Conservation (phyloP, 2,113 vertebrate species). For the Chloropsis cyanopogon region DNA sequence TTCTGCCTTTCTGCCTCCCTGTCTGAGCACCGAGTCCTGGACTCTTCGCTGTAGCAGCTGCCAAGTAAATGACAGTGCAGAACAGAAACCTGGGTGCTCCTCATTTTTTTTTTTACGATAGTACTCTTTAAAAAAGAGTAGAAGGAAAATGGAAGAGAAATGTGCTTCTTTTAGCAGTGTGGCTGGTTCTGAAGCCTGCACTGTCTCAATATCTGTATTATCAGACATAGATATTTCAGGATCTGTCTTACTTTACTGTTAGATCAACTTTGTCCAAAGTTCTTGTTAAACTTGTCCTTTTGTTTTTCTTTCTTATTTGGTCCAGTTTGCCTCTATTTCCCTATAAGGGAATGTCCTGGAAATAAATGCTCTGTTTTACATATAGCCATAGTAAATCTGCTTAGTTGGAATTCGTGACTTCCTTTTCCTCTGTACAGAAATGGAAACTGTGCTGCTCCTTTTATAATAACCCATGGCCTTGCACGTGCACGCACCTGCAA, state of each 20-base stretch:
- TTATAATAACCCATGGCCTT: not conserved
- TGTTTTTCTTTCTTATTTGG: not conserved
- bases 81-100: not conserved
- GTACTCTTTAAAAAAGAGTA: not conserved
- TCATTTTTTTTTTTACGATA: not conserved
- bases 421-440: not conserved
- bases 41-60: rapidly evolving
- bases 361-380: not conserved
- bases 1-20: not conserved
- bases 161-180: not conserved
- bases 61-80: not conserved
- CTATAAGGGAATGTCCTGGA: not conserved
- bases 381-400: not conserved
- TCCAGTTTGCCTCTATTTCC: not conserved
- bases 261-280: not conserved
- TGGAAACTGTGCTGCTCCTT: not conserved
- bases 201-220: not conserved
- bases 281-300: not conserved
- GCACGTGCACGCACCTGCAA: rapidly evolving
- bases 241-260: not conserved
- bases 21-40: rapidly evolving
- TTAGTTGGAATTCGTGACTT: not conserved
- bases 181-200: not conserved
- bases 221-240: not conserved
- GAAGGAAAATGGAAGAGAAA: not conserved